These are phyloP conservation scores for Drosophila aldrichi DNA, from an alignment of 2,888 invertebrate genomes.

Conservation along the genomic window DNA sequence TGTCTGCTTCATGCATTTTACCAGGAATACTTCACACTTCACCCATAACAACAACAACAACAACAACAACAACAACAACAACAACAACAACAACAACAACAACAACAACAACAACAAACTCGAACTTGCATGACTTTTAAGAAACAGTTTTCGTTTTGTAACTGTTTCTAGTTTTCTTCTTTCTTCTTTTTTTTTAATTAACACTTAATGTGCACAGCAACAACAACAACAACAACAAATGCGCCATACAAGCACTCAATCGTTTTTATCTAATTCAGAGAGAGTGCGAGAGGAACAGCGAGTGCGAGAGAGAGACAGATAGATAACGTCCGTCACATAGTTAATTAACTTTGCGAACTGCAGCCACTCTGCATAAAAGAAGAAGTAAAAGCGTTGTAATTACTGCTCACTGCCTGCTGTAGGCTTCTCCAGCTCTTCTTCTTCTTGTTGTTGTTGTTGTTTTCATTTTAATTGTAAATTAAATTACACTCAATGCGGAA, in stretches of 20 bases:
- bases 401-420: slow-evolving; percentile 17
- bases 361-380: slow-evolving; percentile 49
- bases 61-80: slow-evolving; percentile 33
- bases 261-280: slow-evolving; percentile 45
- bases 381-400: slow-evolving; percentile 47
- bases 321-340: slow-evolving; percentile 44
- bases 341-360: slow-evolving; percentile 72
- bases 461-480: slow-evolving; percentile 67
- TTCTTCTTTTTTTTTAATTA: slow-evolving; percentile 60
- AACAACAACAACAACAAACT: slow-evolving; percentile 57
- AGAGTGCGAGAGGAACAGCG: slow-evolving; percentile 7
- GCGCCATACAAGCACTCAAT: slow-evolving; percentile 51
- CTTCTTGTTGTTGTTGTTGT: slow-evolving; percentile 24
- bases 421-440: slow-evolving; percentile 3
- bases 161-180: slow-evolving; percentile 64
- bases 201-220: slow-evolving; percentile 57
- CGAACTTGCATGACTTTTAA: slow-evolving; percentile 73
- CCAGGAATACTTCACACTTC: slow-evolving; percentile 46
- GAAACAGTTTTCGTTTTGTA: slow-evolving; percentile 70
- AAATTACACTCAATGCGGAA: slow-evolving; percentile 72
- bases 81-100: slow-evolving; percentile 43
- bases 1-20: slow-evolving; percentile 55
- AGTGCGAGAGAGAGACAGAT: neutral
- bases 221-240: slow-evolving; percentile 12
- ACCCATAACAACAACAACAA: slow-evolving; percentile 45